phyloP scores from a whole-genome alignment of 2,888 invertebrate species.

The Elegia similella region DNA sequence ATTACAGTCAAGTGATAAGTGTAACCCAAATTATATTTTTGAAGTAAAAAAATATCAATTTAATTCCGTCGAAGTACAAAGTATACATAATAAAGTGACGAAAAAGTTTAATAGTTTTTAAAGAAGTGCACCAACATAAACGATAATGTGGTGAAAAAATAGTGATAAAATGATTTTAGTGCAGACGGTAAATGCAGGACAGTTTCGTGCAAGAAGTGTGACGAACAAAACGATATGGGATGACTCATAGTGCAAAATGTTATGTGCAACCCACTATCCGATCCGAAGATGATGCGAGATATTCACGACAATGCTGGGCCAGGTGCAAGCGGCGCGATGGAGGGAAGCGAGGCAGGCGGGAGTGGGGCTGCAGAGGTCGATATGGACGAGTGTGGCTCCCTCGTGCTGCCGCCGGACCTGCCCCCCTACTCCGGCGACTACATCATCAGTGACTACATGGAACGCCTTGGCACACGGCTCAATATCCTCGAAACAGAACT shows the following conservation, averaged over 20 bases:
- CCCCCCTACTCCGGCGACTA: conserved; percentile 85
- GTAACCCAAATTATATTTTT: conserved; percentile 68
- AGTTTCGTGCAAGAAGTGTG: conserved; percentile 64
- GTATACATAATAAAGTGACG: conserved; percentile 58
- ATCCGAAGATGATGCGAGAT: conserved; percentile 80
- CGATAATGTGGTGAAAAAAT: conserved; percentile 52
- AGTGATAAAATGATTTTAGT: conserved; percentile 64
- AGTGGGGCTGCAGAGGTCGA: conserved; percentile 79
- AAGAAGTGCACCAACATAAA: conserved; percentile 46
- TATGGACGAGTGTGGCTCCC: conserved; percentile 79
- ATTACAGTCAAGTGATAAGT: conserved; percentile 68
- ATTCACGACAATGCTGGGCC: conserved; percentile 77
- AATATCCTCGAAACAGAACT: conserved; percentile 94
- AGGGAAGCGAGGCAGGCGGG: conserved; percentile 79
- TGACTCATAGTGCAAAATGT: conserved; percentile 80
- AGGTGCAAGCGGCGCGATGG: conserved; percentile 76
- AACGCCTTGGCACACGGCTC: conserved; percentile 91
- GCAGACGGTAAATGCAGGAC: conserved; percentile 49
- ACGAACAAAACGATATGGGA: conserved; percentile 78
- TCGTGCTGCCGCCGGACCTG: conserved; percentile 76
- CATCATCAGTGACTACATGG: conserved; percentile 95
- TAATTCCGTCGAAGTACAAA: conserved; percentile 75
- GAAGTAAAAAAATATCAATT: conserved; percentile 60
- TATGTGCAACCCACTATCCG: conserved; percentile 65
- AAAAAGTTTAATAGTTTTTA: conserved; percentile 41